phyloP scores from a whole-genome alignment of 1,140 invertebrate species.

The Zaprionus africanus region DNA sequence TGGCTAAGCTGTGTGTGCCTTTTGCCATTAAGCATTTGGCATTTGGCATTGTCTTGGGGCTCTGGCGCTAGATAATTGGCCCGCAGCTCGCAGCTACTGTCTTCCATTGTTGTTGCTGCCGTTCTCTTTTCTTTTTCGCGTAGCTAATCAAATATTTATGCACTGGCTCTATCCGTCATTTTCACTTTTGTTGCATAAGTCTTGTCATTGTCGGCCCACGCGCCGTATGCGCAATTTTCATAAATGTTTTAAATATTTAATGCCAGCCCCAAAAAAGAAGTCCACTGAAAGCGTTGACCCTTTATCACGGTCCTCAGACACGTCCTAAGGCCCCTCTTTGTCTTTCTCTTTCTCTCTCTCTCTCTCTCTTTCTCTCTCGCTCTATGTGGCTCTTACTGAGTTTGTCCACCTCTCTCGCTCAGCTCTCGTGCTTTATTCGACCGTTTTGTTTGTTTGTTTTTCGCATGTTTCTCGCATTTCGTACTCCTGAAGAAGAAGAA shows the following conservation, averaged over 20 bases:
- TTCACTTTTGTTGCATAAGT: conserved; percentile 55
- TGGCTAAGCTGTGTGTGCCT: conserved; percentile 21
- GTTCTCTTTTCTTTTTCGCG: conserved; percentile 38
- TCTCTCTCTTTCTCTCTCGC: neutral
- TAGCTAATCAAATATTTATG: conserved; percentile 69
- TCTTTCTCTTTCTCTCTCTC: neutral
- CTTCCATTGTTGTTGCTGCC: conserved; percentile 28
- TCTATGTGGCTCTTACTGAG: neutral
- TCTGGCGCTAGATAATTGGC: conserved; percentile 51
- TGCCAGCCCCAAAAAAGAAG: conserved; percentile 4
- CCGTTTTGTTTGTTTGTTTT: conserved; percentile 27
- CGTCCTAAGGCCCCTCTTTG: neutral
- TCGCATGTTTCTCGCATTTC: conserved; percentile 4
- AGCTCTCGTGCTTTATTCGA: conserved; percentile 9
- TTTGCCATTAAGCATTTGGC: conserved; percentile 46
- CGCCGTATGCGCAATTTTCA: conserved; percentile 64
- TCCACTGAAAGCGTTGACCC: conserved; percentile 50
- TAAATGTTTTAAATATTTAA: conserved; percentile 61
- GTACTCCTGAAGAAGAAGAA: conserved; percentile 25
- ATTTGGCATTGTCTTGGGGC: conserved; percentile 47
- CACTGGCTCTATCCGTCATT: conserved; percentile 30
- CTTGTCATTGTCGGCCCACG: conserved; percentile 36
- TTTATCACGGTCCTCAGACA: conserved; percentile 34
- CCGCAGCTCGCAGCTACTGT: conserved; percentile 28
- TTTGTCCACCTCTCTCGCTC: neutral